Percentiles rank a stretch among this genome's conserved stretches.
phyloP scores from a whole-genome alignment of 2,797 vertebrate species.

The Orestias chungarensis region DNA sequence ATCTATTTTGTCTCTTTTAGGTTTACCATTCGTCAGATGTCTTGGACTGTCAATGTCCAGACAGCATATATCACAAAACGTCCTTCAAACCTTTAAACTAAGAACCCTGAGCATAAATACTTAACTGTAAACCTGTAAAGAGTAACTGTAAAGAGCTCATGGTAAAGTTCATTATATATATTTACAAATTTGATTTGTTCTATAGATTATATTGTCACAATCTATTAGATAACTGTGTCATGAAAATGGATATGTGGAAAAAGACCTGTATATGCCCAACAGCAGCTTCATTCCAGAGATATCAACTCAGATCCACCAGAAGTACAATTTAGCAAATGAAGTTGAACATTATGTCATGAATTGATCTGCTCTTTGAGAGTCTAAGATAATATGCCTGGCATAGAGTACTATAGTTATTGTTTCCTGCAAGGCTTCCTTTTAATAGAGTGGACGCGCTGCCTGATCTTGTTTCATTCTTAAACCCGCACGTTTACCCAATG shows the following conservation, averaged over 20 bases:
- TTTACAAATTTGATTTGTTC: background rate
- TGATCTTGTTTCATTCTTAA: conserved; percentile 47
- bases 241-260: too few species aligned
- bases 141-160: too few species aligned
- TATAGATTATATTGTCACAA: background rate
- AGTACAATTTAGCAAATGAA: background rate
- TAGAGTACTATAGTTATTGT: conserved; percentile 18
- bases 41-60: too few species aligned
- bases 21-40: too few species aligned
- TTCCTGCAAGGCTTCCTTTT: conserved; percentile 25
- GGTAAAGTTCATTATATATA: too few species aligned
- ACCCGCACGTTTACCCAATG: conserved; percentile 13
- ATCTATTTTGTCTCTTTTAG: too few species aligned
- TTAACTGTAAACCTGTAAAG: too few species aligned
- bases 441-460: background rate
- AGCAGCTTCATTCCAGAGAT: background rate
- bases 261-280: background rate
- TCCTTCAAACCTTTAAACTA: too few species aligned
- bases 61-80: too few species aligned
- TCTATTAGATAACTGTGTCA: background rate
- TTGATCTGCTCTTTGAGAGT: conserved; percentile 33
- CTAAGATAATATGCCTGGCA: conserved; percentile 36
- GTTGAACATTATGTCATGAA: background rate
- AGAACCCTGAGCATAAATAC: too few species aligned
- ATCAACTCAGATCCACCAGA: background rate